Evolutionary conservation across 92 coral and sea anemone species (phyloP).

Genomic region (Parazoanthus atlanticus): DNA sequence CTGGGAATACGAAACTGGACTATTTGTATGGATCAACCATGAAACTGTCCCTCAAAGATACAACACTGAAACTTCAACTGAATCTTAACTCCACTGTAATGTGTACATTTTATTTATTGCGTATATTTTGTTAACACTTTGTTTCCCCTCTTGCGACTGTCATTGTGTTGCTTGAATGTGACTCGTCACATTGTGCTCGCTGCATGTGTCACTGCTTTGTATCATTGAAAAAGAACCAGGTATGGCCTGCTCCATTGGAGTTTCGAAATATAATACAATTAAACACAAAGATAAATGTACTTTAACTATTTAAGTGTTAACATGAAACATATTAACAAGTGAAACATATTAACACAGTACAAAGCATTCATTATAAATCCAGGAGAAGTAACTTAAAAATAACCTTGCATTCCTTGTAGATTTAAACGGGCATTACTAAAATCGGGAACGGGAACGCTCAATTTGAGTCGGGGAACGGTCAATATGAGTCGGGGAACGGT

Average conservation of each 20-base stretch:
- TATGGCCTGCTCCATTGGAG: neutral
- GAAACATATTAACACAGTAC: too few species aligned
- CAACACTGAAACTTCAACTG: neutral
- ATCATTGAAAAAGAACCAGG: neutral
- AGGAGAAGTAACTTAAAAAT: neutral
- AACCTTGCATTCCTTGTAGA: neutral
- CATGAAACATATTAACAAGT: too few species aligned
- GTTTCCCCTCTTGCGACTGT: slow-evolving; percentile 3
- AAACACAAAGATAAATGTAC: neutral
- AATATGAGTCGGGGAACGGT: too few species aligned
- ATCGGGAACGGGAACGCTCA: too few species aligned
- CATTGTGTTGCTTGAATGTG: neutral
- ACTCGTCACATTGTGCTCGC: slow-evolving; percentile 19
- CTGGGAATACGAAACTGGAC: too few species aligned
- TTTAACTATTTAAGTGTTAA: too few species aligned
- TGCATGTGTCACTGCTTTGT: slow-evolving; percentile 22
- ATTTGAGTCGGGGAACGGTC: too few species aligned
- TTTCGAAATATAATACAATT: neutral
- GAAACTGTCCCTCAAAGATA: neutral
- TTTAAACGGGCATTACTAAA: too few species aligned
- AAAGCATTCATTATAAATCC: too few species aligned
- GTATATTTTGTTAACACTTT: slow-evolving; percentile 7
- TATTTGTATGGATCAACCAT: neutral
- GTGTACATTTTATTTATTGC: neutral
- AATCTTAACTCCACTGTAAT: neutral